Evolutionary conservation across 2,113 vertebrate species (phyloP).

Genomic region (Thomomys bottae): DNA sequence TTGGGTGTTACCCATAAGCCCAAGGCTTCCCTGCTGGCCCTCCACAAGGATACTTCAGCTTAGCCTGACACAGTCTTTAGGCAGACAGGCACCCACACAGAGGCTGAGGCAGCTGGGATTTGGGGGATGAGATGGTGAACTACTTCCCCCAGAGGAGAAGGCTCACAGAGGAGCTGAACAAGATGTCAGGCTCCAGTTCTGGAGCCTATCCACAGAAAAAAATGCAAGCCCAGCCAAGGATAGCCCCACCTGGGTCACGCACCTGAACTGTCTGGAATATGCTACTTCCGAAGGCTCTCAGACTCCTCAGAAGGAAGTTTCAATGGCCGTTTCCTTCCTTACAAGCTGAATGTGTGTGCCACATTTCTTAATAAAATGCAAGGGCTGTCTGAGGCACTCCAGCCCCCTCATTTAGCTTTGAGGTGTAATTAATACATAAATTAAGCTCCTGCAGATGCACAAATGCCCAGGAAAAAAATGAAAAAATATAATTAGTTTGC

Average conservation of each 20-base stretch:
- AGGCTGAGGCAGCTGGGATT: background rate
- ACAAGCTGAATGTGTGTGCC: background rate
- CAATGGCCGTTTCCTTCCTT: background rate
- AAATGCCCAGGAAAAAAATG: conserved; percentile 81
- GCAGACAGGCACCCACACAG: background rate
- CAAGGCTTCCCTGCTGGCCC: background rate
- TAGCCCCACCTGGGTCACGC: background rate
- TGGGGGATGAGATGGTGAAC: too few relatives aligned
- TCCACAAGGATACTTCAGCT: accelerated
- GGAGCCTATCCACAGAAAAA: background rate
- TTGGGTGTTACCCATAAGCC: background rate
- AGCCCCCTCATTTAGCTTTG: conserved; percentile 82
- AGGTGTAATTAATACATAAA: conserved; percentile 87
- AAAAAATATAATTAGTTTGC: conserved; percentile 87
- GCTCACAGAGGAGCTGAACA: background rate
- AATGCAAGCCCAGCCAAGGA: background rate
- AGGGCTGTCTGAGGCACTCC: conserved; percentile 73
- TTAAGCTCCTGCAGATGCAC: conserved; percentile 82
- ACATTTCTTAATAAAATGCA: conserved; percentile 61
- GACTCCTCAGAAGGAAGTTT: background rate
- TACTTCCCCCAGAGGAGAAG: accelerated
- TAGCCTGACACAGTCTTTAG: accelerated
- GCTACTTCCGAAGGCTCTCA: background rate
- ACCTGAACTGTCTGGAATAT: background rate
- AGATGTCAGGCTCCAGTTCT: background rate